Percentiles rank a stretch among this genome's conserved stretches.
These are phyloP conservation scores for Ectemnius continuus DNA, from an alignment of 2,888 invertebrate genomes.

Conservation along the genomic window DNA sequence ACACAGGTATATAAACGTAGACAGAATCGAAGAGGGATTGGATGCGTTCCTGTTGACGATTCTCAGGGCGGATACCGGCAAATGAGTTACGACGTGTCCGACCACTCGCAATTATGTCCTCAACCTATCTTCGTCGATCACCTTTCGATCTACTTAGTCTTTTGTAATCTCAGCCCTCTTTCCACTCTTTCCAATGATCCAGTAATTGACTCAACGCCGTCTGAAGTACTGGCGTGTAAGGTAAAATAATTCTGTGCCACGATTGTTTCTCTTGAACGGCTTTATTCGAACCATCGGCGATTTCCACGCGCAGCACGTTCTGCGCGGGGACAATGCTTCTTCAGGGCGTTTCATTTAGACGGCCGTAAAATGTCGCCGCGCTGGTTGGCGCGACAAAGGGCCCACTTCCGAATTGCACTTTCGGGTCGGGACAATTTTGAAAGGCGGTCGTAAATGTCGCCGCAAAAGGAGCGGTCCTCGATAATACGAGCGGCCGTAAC, in stretches of 20 bases:
- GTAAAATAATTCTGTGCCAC: too few relatives aligned
- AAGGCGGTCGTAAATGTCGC: background rate
- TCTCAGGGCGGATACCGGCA: conserved; percentile 42
- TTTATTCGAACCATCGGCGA: too few relatives aligned
- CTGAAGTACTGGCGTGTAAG: too few relatives aligned
- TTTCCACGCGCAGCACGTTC: too few relatives aligned
- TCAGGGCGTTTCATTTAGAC: background rate
- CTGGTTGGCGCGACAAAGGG: background rate
- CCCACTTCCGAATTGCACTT: conserved; percentile 2
- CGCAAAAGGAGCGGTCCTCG: background rate
- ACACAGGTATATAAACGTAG: conserved; percentile 23
- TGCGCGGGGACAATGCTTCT: background rate
- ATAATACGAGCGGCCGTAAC: conserved; percentile 8
- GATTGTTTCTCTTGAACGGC: too few relatives aligned
- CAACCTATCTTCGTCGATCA: conserved; percentile 25
- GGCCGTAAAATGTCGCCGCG: background rate
- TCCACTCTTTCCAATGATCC: too few relatives aligned
- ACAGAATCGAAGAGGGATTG: conserved; percentile 38
- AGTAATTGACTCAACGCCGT: too few relatives aligned
- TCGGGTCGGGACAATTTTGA: background rate
- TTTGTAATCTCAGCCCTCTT: too few relatives aligned
- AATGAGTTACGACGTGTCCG: conserved; percentile 43
- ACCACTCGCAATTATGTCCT: conserved; percentile 33
- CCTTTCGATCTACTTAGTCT: too few relatives aligned
- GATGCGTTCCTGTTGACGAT: conserved; percentile 47